Percentiles rank a stretch among this genome's conserved stretches.
phyloP scores from a whole-genome alignment of 2,888 invertebrate genomes.

The Morpho deidamia region DNA sequence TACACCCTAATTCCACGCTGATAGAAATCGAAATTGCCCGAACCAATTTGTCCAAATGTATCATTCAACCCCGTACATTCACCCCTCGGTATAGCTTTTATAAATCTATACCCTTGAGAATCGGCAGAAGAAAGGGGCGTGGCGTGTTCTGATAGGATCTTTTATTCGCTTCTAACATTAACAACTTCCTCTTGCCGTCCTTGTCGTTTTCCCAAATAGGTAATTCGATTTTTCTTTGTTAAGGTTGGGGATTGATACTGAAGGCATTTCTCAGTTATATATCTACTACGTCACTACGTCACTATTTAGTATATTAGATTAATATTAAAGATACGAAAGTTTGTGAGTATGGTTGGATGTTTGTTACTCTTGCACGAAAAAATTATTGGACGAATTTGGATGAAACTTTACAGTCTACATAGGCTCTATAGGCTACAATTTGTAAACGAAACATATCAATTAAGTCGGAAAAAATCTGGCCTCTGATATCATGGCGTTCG shows the following conservation, averaged over 20 bases:
- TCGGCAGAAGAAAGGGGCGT: slow-evolving; percentile 32
- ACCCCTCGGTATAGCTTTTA: slow-evolving; percentile 17
- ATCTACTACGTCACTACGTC: too few relatives aligned
- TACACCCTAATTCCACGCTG: slow-evolving; percentile 5
- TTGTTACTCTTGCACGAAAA: too few relatives aligned
- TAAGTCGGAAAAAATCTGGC: too few relatives aligned
- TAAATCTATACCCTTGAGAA: slow-evolving; percentile 26
- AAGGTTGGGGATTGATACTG: slow-evolving; percentile 17
- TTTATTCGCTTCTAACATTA: slow-evolving; percentile 24
- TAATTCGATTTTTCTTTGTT: slow-evolving; percentile 23
- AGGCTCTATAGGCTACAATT: too few relatives aligned
- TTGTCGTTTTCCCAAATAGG: slow-evolving; percentile 25
- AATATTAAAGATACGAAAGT: too few relatives aligned
- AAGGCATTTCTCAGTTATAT: not conserved
- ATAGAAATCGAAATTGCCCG: slow-evolving; percentile 15
- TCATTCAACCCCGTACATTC: slow-evolving; percentile 19
- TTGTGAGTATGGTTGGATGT: too few relatives aligned
- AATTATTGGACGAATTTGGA: too few relatives aligned
- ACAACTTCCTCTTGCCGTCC: slow-evolving; percentile 20
- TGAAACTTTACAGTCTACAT: too few relatives aligned
- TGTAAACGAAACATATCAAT: too few relatives aligned
- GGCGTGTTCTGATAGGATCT: slow-evolving; percentile 25
- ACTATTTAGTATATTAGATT: too few relatives aligned
- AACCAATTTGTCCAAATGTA: slow-evolving; percentile 17
- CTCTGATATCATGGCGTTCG: too few relatives aligned